Conservation (phyloP, 2,888 invertebrate species). For the Muschampia staudingeri region DNA sequence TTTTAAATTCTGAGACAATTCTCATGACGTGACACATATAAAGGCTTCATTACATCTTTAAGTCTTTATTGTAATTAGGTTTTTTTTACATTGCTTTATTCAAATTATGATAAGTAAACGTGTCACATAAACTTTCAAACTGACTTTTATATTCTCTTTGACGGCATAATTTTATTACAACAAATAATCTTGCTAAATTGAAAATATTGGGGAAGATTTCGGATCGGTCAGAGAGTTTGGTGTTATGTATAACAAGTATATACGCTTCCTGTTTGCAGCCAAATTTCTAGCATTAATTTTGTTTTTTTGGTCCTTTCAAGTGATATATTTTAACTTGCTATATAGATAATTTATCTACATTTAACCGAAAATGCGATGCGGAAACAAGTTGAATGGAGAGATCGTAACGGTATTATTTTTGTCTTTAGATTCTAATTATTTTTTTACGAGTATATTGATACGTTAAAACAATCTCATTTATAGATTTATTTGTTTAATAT, state of each 20-base stretch:
- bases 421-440: background rate
- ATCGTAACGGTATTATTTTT: background rate
- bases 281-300: background rate
- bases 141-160: background rate
- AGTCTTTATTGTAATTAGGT: background rate
- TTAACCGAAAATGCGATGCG: background rate
- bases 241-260: background rate
- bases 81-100: too few species aligned
- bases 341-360: background rate
- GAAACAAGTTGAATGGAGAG: background rate
- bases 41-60: too few species aligned
- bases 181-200: background rate
- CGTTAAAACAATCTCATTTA: slow-evolving; percentile 18
- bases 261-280: slow-evolving; percentile 25
- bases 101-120: too few species aligned
- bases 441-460: background rate
- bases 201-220: background rate
- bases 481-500: background rate
- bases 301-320: background rate
- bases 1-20: background rate
- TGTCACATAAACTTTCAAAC: too few species aligned
- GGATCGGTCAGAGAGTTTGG: background rate
- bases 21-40: too few species aligned
- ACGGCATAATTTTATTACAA: background rate
- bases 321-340: background rate